Base-by-base conservation (phyloP, 2,888 invertebrate species). In the Spodoptera picta region DNA sequence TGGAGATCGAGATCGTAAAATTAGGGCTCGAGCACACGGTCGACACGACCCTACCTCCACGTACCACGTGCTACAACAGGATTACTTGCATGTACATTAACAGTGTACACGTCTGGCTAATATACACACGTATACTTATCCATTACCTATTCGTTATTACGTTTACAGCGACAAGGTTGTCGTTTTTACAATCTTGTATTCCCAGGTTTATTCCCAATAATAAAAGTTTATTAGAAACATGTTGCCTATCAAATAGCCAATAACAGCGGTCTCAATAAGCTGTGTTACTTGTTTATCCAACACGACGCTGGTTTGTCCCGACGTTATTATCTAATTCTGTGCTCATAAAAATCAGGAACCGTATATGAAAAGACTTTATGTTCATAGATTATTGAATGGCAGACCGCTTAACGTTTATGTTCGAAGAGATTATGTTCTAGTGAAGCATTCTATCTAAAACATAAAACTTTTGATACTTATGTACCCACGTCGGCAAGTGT, bases 1-100 rank as follows among this genome's bases (percentile, higher is more conserved):
- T 84, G 81, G 87, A 90, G 89, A 88, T 87, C 87, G 87, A 84
- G 88, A 83, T 92, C 92, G 90, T 93, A 91, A 93, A 93, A 92
- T 92, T 92, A 91, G 88, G 83, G 81, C 84, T 82, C 79, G 78
- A 83, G 86, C 84, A 84, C 81, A 77, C 66, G 60, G 51, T 70
- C 77, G 70, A 69, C 73, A 78, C 76, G 69, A 63, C 43, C 71
- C 60, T 48, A 58, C 54, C 45, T 27, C 41, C 46, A 51, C 63
- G n/a, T 63, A 11, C 63, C 46, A 51, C 63, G n/a, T 63, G n/a
- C 63, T 69, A 44, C 61, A 27, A 44, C 10, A 45, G 41, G 14
- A 31, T 45, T 12, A 46, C 14, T n/a, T 59, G 27, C 42, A 24
- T 11, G 5, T 19, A 45, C n/a, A 45, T 19, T 19, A 19, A 19